Base-by-base conservation (phyloP, 2,888 invertebrate species). In the Drosophila aldrichi region DNA sequence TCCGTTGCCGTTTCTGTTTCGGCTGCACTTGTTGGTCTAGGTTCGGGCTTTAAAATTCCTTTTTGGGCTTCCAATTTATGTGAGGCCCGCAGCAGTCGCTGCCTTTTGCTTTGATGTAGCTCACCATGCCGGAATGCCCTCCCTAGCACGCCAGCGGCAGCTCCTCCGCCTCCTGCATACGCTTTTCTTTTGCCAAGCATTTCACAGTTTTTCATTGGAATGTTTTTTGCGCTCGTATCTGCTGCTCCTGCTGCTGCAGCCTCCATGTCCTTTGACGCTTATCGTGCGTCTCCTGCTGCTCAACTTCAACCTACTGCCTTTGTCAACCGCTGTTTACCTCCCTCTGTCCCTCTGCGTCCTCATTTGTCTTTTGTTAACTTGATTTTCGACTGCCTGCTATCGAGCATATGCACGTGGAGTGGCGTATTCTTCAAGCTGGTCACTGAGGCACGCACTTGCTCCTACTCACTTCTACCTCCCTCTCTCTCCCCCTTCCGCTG, bases 221-320 rank as follows among this genome's bases (percentile, higher is more conserved):
- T 69, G 63, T 61, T 76, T 64, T 62, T 41, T 34, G 29, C 34
- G 57, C 61, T 56, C 22, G 41, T 64, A 49, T 74, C 76, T 54
- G 51, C 52, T 34, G 25, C 54, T 70, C 44, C 48, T 60, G 59
- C 29, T 54, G 59, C 29, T 66, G 44, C 38, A 52, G 41, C n/a
- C 61, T 66, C 52, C 74, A 74, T 65, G 88, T 89, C 82, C 89
- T 89, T 87, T 89, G 84, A 74, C 88, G 82, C 84, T 87, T 84
- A 84, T 87, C 89, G 70, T 67, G 49, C 43, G 60, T 62, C 62
- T 29, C 43, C 29, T 49, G 49, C 49, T n/a, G 34, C 56, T 55
- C 44, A n/a, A 7, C 38, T 22, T 16, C 51, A 16, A 16, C n/a
- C 25, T 16, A 29, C 7, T 57, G 40, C 48, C 49, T 41, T 46